phyloP scores from a whole-genome alignment of 2,797 vertebrate genomes.

The Lycodopsis pacificus region DNA sequence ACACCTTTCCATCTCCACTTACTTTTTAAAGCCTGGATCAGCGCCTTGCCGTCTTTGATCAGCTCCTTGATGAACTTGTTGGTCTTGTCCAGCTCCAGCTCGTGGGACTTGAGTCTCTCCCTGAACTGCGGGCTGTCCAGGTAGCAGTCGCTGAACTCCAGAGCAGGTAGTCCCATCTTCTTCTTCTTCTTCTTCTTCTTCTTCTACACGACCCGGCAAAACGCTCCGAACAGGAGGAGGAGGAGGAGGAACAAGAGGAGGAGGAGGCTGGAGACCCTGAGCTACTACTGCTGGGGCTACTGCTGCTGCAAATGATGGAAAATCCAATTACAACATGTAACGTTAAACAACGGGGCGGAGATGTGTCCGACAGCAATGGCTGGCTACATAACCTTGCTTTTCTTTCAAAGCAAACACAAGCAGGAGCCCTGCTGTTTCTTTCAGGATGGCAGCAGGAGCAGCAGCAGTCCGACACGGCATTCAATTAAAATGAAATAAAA shows the following conservation, averaged over 20 bases:
- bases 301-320: conserved; percentile 57
- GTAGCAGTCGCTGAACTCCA: conserved; percentile 90
- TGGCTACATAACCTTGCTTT: conserved; percentile 42
- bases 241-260: conserved; percentile 10
- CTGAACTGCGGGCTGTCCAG: conserved; percentile 88
- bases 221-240: conserved; percentile 27
- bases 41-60: conserved; percentile 88
- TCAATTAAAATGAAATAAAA: conserved; percentile 31
- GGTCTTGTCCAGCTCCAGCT: conserved; percentile 88
- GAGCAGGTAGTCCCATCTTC: conserved; percentile 86
- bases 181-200: conserved; percentile 53
- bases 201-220: conserved; percentile 19
- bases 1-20: conserved; percentile 54
- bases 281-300: conserved; percentile 14
- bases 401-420: background rate
- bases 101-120: conserved; percentile 87
- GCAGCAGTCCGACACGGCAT: conserved; percentile 27
- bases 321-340: conserved; percentile 68
- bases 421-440: background rate
- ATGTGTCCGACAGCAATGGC: conserved; percentile 18
- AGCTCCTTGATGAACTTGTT: conserved; percentile 91
- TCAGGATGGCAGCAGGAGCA: background rate
- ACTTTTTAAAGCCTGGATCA: conserved; percentile 88
- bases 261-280: conserved; percentile 34
- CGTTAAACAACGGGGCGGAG: conserved; percentile 52